Base-by-base conservation (phyloP, 2,888 invertebrate species). In the Choreutis nemorana region DNA sequence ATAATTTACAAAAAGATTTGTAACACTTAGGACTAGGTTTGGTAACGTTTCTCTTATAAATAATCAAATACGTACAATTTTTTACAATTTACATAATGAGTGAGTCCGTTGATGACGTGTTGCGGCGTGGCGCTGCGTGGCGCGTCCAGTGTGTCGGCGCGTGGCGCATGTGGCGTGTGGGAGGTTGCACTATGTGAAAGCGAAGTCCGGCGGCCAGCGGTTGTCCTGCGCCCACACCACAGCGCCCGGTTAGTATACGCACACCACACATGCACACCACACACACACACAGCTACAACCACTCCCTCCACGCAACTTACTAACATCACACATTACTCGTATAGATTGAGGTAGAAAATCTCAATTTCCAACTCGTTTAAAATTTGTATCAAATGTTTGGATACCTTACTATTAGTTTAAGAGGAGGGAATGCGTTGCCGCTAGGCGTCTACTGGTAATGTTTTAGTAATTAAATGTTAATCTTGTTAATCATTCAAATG, bases 181-280 rank as follows among this genome's bases (percentile, higher is more conserved):
- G 20, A 29, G 35, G 32, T 28, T 44, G 35, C 56, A 62, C 68
- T 73, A 73, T 68, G 73, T 71, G 68, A 70, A 65, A 32, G 61
- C 62, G 67, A 73, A 70, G 60, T 71, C 65, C 37, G 71, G 72
- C 49, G 73, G 70, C 72, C 75, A 72, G 49, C 71, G 66, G 51
- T 67, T 71, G 44, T 73, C 75, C 75, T 75, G 72, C 45, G 35
- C 53, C 48, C 48, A 53, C 53, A 51, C 31, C 33, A 27, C 32
- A 56, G 30, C 32, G 26, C 31, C 16, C 28, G 23, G 40, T 40
- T 40, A 38, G 40, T 32, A 27, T 25, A 4, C 5, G 1, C n/a
- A 13, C 15, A 12, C 30, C 18, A 26, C 23, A 28, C n/a, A 22
- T n/a, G 23, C 13, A 25, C 21, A 25, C 13, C 13, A 16, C 20